phyloP scores from a whole-genome alignment of 2,797 vertebrate species.

The Pangasius mekongensis region DNA sequence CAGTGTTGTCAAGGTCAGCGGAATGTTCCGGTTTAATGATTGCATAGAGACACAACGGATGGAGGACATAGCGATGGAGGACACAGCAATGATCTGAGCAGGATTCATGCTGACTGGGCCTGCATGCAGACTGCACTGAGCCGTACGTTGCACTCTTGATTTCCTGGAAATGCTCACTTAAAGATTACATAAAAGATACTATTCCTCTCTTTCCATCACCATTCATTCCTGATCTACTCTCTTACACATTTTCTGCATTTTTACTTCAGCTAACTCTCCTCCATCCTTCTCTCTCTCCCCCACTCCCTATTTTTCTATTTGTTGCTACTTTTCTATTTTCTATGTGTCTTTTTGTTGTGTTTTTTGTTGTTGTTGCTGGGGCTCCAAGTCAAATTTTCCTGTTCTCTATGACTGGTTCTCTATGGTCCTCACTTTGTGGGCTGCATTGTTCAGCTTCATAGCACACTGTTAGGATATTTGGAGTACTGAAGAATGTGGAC shows the following conservation, averaged over 20 bases:
- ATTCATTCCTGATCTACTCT: slow-evolving; percentile 36
- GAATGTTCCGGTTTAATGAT: slow-evolving; percentile 39
- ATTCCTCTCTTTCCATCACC: slow-evolving; percentile 11
- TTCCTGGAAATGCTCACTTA: slow-evolving; percentile 28
- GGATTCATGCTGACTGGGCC: slow-evolving; percentile 27
- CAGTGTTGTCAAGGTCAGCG: slow-evolving; percentile 38
- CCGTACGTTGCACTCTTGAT: background rate
- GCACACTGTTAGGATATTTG: background rate
- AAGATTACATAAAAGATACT: background rate
- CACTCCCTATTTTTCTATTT: background rate
- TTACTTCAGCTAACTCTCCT: slow-evolving; percentile 39
- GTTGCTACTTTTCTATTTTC: background rate
- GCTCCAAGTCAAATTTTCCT: background rate
- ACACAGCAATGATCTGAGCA: slow-evolving; percentile 38
- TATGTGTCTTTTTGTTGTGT: background rate
- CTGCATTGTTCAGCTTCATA: background rate
- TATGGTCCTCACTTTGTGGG: background rate
- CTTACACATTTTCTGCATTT: slow-evolving; percentile 63
- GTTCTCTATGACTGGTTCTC: background rate
- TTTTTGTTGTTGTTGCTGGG: background rate
- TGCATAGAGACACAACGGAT: slow-evolving; percentile 6
- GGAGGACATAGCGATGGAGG: slow-evolving; percentile 12
- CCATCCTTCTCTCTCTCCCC: slow-evolving; percentile 6
- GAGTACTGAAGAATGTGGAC: background rate
- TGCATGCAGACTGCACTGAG: background rate